Percentiles rank a stretch among this genome's conserved stretches.
phyloP scores from a whole-genome alignment of 2,797 vertebrate genomes.

The Diglossa cyanea region DNA sequence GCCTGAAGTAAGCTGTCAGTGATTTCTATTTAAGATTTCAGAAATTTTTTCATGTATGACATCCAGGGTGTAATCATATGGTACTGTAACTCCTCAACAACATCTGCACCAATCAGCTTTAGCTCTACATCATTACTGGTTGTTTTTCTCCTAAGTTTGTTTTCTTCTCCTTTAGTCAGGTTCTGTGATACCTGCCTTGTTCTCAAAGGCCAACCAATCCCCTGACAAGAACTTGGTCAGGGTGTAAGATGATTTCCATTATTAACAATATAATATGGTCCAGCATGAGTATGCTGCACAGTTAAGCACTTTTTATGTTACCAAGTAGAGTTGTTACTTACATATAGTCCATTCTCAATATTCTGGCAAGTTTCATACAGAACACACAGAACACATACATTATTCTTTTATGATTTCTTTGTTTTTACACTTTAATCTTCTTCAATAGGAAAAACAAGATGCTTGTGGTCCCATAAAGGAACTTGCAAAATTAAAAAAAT shows the following conservation, averaged over 20 bases:
- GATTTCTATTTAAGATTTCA: not conserved
- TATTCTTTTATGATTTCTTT: not conserved
- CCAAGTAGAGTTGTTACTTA: not conserved
- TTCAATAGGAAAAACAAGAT: not conserved
- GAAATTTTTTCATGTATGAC: not conserved
- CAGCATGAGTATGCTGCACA: not conserved
- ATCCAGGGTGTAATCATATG: not conserved
- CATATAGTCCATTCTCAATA: not conserved
- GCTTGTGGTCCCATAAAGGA: not conserved
- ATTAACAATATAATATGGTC: not conserved
- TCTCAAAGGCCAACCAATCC: not conserved
- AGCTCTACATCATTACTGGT: not conserved
- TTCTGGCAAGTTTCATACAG: not conserved
- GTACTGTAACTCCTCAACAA: not conserved
- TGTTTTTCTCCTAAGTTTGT: not conserved
- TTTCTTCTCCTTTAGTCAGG: not conserved
- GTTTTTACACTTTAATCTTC: not conserved
- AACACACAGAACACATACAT: not conserved
- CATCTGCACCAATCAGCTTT: not conserved
- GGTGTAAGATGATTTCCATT: not conserved
- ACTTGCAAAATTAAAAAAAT: not conserved
- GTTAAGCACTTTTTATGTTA: not conserved
- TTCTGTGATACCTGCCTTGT: not conserved
- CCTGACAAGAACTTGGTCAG: not conserved
- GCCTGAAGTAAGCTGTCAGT: not conserved